phyloP scores from a whole-genome alignment of 1,140 invertebrate genomes.

The Papilio machaon region DNA sequence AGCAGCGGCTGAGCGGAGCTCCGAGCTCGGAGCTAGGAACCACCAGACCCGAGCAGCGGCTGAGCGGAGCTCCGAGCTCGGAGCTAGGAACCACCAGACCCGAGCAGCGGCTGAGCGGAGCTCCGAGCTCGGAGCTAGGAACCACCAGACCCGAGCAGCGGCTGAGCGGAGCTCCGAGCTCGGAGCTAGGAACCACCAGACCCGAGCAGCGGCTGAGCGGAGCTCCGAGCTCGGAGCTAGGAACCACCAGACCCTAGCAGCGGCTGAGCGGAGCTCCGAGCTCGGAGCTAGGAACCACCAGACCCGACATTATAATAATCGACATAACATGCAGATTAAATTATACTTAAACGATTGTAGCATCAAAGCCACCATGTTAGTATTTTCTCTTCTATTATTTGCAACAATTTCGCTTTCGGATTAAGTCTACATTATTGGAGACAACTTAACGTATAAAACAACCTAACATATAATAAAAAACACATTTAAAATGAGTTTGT shows the following conservation, averaged over 20 bases:
- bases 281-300: background rate
- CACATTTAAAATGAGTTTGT: background rate
- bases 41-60: background rate
- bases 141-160: background rate
- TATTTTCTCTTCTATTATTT: background rate
- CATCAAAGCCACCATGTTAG: background rate
- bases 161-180: background rate
- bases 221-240: background rate
- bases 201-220: background rate
- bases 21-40: background rate
- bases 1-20: background rate
- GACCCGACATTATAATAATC: slow-evolving; percentile 1
- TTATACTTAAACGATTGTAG: background rate
- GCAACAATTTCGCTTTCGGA: background rate
- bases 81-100: background rate
- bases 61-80: background rate
- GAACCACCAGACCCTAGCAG: background rate
- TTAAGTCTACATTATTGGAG: background rate
- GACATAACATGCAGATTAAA: slow-evolving; percentile 5
- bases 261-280: background rate
- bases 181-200: background rate
- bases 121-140: background rate
- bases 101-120: background rate
- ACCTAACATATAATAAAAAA: background rate
- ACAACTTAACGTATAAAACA: background rate